Percentiles rank a stretch among this genome's conserved stretches.
These are phyloP conservation scores for Grapholita molesta DNA, from an alignment of 1,140 invertebrate species.

Conservation along the genomic window DNA sequence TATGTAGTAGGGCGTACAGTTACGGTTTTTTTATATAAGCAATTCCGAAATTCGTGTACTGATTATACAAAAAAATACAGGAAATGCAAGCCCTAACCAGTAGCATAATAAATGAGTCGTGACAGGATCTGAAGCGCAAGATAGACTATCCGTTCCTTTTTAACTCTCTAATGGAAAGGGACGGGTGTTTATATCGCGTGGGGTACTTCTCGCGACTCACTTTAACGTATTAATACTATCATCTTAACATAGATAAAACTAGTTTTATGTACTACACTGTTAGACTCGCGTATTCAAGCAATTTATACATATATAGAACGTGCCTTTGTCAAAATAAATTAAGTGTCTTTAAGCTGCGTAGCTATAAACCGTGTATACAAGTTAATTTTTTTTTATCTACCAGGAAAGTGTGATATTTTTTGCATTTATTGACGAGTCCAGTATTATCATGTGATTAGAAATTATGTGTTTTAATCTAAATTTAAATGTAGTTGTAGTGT, in stretches of 20 bases:
- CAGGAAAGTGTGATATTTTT: slow-evolving; percentile 38
- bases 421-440: slow-evolving; percentile 53
- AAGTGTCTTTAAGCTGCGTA: slow-evolving; percentile 13
- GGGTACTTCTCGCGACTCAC: too few species aligned
- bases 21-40: too few species aligned
- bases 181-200: too few species aligned
- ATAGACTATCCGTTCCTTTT: too few species aligned
- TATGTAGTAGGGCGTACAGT: too few species aligned
- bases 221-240: neutral
- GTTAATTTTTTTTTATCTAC: slow-evolving; percentile 12
- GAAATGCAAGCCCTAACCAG: too few species aligned
- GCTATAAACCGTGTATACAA: slow-evolving; percentile 10
- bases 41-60: too few species aligned
- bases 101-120: too few species aligned
- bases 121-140: too few species aligned
- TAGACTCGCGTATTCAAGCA: neutral
- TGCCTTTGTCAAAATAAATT: slow-evolving; percentile 3
- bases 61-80: too few species aligned
- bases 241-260: neutral
- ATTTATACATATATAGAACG: slow-evolving; percentile 17
- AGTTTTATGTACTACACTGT: neutral
- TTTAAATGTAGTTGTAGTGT: neutral
- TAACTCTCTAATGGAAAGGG: too few species aligned
- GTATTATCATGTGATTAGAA: slow-evolving; percentile 65
- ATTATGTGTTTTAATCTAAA: slow-evolving; percentile 19